Base-by-base conservation (phyloP, 2,113 vertebrate genomes). In the Eleginops maclovinus region DNA sequence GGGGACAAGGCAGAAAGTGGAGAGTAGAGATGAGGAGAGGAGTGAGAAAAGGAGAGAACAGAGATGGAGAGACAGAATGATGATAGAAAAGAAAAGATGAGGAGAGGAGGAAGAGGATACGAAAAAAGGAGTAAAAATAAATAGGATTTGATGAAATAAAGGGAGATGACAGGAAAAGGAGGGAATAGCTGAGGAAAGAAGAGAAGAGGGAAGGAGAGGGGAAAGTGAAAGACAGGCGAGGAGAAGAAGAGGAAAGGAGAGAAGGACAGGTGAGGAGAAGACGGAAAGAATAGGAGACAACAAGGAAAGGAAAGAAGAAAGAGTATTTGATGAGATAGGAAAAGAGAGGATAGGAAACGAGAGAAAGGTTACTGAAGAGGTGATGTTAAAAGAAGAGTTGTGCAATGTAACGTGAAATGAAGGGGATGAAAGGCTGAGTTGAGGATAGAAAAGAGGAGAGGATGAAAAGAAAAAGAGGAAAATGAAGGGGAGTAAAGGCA, bases 371-470 rank as follows among this genome's bases (percentile, higher is more conserved):
- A 59, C 64, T 8, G 21, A 72, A 73, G 22, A 75, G 58, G 76
- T 72, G 60, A 69, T 54, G 77, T 69, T 69, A 63, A 76, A 75
- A 65, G 64, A 72, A 54, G 77, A 58, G 75, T 72, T 72, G 79
- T 51, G 61, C 65, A 64, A 72, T 56, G 71, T 58, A 68, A 71
- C 40, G 40, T 59, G 58, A 79, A 77, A 81, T 31, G 65, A 69
- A 55, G 31, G 22, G 14, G 47, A 61, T 26, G 46, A 55, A 6
- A 46, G 36, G 55, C 44, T 9, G 55, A 76, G 31, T 62, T 51
- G 36, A 53, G 50, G 24, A 13, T 31, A 44, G 19, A 59, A 11
- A 46, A 82, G 58, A 47, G 44, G 65, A 41, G 69, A 75, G 51
- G 43, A 77, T 81, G 75, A 82, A 47, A 60, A 64, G 49, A 70